Evolutionary conservation across 2,113 vertebrate genomes (phyloP), one percentile per base, ranked within the genome.

Genomic region (Numenius arquata): DNA sequence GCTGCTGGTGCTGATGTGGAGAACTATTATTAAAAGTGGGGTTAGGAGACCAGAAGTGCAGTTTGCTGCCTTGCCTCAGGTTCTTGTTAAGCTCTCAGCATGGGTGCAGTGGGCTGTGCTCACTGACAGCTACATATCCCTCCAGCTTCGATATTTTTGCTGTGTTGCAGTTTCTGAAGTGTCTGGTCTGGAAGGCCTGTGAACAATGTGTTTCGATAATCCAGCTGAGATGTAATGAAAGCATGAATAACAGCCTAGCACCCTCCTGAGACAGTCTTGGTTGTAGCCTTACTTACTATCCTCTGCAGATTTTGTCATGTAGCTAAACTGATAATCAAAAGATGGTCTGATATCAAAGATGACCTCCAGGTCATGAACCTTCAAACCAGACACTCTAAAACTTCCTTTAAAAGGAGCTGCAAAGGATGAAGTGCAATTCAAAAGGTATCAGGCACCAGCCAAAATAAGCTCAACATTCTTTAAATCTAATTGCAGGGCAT

Each of bases 321-420:
- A 96, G 68, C 91, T 90, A 94, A 97, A 90, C 85, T 77, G 94
- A 88, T 94, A 90, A 97, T 97, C 94, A 97, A 96, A 97, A 93
- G 96, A 85, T 91, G 48, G 61, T n/a, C 73, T 92, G 89, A 67
- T 90, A 86, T 92, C 75, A 94, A 85, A 95, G 85, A 32, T 81
- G 88, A 95, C 93, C 94, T 95, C 25, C 29, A 56, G 95, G 85
- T 94, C 85, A 83, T 59, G 85, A 93, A 65, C 85, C 71, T 88
- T 95, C 90, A 85, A 95, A 86, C 65, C 85, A 93, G 91, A 83
- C 48, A 61, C 63, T 88, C 59, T 68, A 61, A 90, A 94, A 71
- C 79, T 88, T 92, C 88, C 78, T 93, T 77, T 73, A 85, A 90
- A 82, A 91, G 82, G 30, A 91, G 47, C 85, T 88, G 77, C 75